Evolutionary conservation across 2,797 vertebrate genomes (phyloP).

Genomic region (Basileuterus tristriatus): DNA sequence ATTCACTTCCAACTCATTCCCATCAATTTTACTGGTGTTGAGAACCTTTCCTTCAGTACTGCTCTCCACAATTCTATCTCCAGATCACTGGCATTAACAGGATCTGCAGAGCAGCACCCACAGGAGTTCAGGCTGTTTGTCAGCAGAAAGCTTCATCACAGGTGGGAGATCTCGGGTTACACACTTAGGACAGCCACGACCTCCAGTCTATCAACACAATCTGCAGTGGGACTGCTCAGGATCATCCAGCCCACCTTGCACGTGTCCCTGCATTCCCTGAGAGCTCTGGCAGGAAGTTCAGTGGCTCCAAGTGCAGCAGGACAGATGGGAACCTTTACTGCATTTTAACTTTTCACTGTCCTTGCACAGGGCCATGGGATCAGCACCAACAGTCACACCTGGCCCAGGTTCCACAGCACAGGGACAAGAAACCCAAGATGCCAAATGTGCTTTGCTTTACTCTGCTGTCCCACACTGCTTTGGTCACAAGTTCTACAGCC

Average conservation of each 20-base stretch:
- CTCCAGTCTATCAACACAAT: background rate
- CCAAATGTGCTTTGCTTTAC: background rate
- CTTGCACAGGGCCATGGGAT: background rate
- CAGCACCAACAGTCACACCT: background rate
- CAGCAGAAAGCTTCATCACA: background rate
- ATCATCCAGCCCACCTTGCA: background rate
- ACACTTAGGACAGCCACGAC: background rate
- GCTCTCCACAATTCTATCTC: background rate
- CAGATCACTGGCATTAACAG: background rate
- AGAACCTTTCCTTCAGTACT: background rate
- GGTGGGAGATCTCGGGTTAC: background rate
- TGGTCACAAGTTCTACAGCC: background rate
- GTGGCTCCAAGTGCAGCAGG: background rate
- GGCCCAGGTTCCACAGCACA: background rate
- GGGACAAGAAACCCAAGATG: accelerated
- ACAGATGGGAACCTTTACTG: background rate
- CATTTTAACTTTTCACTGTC: background rate
- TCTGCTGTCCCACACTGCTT: background rate
- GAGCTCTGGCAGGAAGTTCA: background rate
- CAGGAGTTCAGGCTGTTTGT: background rate
- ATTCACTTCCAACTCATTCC: background rate
- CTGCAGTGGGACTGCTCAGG: background rate
- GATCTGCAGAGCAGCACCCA: background rate
- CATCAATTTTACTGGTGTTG: background rate
- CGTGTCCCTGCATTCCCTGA: background rate